A percentile compares a stretch with the other conserved stretches of the same genome.
phyloP scores from a whole-genome alignment of 2,888 invertebrate species.

The Neoascia interrupta region DNA sequence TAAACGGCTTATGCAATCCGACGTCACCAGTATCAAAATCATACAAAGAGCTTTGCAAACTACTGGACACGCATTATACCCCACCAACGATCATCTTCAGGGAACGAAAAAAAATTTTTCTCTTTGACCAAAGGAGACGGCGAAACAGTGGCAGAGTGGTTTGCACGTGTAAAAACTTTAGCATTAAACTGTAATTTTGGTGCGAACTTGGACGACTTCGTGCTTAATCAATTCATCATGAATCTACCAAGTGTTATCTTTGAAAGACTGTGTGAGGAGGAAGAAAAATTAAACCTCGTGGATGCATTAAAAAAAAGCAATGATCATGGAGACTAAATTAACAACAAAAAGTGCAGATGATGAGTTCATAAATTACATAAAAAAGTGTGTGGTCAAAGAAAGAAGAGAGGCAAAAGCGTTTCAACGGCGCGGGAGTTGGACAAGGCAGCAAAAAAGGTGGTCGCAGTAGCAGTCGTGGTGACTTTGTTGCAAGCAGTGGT shows the following conservation, averaged over 20 bases:
- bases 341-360: neutral
- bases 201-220: conserved; percentile 7
- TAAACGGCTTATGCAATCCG: conserved; percentile 13
- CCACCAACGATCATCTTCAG: conserved; percentile 7
- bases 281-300: conserved; percentile 12
- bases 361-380: neutral
- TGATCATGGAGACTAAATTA: conserved; percentile 28
- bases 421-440: neutral
- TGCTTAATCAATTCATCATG: neutral
- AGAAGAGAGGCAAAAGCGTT: neutral
- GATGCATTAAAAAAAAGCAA: conserved; percentile 27
- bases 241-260: conserved; percentile 11
- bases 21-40: neutral
- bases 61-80: conserved; percentile 4
- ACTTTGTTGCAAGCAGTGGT: neutral
- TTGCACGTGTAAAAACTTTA: neutral
- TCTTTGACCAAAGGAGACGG: neutral
- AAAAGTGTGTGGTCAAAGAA: neutral
- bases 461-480: neutral
- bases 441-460: neutral
- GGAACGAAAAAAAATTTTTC: conserved; percentile 20
- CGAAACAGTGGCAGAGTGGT: conserved; percentile 17
- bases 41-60: conserved; percentile 2
- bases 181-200: conserved; percentile 16
- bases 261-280: conserved; percentile 23